Evolutionary conservation across 2,888 invertebrate genomes (phyloP).

Genomic region (Galeopsomyia nigrocyanea): DNA sequence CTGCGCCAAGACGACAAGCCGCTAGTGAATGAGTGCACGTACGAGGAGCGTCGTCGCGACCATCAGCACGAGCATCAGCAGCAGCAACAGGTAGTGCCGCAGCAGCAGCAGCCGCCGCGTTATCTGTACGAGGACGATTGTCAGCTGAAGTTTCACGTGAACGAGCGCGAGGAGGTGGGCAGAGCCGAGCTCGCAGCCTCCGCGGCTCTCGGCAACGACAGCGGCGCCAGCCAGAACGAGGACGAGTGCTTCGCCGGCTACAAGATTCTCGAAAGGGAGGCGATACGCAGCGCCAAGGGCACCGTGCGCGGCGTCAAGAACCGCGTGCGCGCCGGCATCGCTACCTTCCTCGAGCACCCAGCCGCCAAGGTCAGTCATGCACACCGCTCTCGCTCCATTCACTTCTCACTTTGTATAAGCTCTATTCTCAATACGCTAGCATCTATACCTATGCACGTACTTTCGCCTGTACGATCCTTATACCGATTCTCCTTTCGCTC

Average conservation of each 20-base stretch:
- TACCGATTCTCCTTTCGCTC: too few species aligned
- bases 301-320: conserved; percentile 95
- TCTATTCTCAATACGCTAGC: neutral
- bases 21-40: conserved; percentile 77
- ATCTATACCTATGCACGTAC: too few species aligned
- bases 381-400: neutral
- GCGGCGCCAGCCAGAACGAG: conserved; percentile 68
- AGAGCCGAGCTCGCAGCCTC: conserved; percentile 27
- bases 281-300: conserved; percentile 91
- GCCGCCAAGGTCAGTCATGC: conserved; percentile 79
- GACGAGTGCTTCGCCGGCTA: conserved; percentile 83
- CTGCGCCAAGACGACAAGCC: conserved; percentile 48
- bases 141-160: conserved; percentile 86
- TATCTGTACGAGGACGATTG: conserved; percentile 81
- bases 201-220: neutral
- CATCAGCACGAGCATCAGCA: conserved; percentile 71
- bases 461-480: too few species aligned
- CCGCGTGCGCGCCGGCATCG: conserved; percentile 93
- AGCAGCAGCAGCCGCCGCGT: conserved; percentile 25
- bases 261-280: conserved; percentile 80
- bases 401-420: neutral
- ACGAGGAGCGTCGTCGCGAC: conserved; percentile 75
- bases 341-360: conserved; percentile 91
- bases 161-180: conserved; percentile 72
- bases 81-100: conserved; percentile 57